Base-by-base conservation (phyloP, 2,113 vertebrate genomes). In the Butorides virescens region DNA sequence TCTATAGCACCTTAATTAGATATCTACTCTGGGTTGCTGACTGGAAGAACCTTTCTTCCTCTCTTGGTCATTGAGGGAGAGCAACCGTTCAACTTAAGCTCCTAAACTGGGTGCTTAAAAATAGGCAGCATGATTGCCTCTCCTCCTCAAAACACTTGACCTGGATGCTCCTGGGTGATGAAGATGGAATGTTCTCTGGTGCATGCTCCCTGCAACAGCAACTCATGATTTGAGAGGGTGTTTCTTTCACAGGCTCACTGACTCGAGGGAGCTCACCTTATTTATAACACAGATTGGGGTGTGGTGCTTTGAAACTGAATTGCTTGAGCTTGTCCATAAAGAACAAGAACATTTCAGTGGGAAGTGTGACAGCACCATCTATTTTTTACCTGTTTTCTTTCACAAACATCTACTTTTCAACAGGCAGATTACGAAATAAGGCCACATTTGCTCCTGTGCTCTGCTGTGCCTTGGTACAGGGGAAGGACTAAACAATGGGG, bases 391-490 rank as follows among this genome's bases (percentile, higher is more conserved):
- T 52, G 21, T 50, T 84, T 88, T 13, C 36, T 76, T 66, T 73
- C n/a, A 74, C 12, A 90, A 92, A 63, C 50, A 76, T 66, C 59
- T 83, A 39, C 50, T 90, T 96, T 92, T 88, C 78, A 93, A 72
- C 42, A 84, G 39, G 14, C 18, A 63, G 73, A 55, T 63, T 42
- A 65, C 39, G 44, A 92, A 93, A 92, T 77, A 71, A 92, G 44
- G 14, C 11, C 50, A 50, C 22, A n/a, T 86, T 91, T 77, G 3
- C 13, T 72, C n/a, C 66, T 91, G 36, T 8, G 26, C 29, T 75
- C 32, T 68, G 7, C 18, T 88, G 5, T 84, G 36, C 18, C 39
- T 77, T 86, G 12, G 26, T 74, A 55, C 10, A 55, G 37, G 8
- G 14, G 21, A 92, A 83, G 18, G 18, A 47, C n/a, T 71, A 6